These are phyloP conservation scores for Melipona bicolor DNA, from an alignment of 2,888 invertebrate genomes.

Conservation along the genomic window DNA sequence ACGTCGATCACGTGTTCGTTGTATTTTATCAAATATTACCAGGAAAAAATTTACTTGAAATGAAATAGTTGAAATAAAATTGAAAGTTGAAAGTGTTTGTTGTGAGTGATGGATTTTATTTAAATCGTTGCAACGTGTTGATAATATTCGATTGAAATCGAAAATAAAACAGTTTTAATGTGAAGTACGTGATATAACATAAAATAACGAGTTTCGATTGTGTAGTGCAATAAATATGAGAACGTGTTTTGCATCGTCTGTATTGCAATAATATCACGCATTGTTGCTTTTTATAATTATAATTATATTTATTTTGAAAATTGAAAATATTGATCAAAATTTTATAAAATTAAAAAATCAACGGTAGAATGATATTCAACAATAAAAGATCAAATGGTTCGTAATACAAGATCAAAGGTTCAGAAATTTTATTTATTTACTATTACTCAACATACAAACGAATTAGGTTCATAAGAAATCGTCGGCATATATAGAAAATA, in stretches of 20 bases:
- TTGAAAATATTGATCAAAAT: neutral
- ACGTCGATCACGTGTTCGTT: neutral
- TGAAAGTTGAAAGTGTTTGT: no score
- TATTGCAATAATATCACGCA: no score
- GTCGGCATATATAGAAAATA: neutral
- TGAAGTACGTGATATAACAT: neutral
- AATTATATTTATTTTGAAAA: neutral
- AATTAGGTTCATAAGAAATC: neutral
- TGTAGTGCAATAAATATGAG: accelerated
- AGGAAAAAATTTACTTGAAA: no score
- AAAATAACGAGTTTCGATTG: neutral
- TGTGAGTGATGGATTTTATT: no score
- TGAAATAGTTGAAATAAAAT: no score
- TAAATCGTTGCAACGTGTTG: no score
- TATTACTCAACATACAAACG: neutral
- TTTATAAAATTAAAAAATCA: neutral
- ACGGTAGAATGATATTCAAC: neutral
- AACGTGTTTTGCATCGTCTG: neutral
- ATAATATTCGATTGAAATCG: no score
- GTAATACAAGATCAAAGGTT: no score
- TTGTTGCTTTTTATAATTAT: neutral
- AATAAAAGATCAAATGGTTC: no score
- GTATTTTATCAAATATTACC: no score
- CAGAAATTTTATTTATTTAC: no score
- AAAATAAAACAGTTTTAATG: no score